Base-by-base conservation (phyloP, 2,888 invertebrate species). In the Rhabditoides inermis region DNA sequence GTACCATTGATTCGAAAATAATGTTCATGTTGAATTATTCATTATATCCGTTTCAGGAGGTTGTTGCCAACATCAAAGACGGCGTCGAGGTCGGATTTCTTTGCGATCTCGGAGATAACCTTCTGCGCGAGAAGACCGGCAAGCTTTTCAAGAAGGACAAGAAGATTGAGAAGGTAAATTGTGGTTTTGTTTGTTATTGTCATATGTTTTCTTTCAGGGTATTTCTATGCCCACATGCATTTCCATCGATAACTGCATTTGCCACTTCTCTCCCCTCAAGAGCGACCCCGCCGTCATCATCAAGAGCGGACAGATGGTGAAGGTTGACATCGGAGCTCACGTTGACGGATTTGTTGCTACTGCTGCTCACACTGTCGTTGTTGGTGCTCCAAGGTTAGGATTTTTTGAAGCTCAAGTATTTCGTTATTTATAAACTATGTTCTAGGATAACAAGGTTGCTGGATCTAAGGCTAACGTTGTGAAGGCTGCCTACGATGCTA, bases 221-320 rank as follows among this genome's bases (percentile, higher is more conserved):
- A 89, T 95, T 77, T 94, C 98, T 37, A 98, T 98, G 80, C 98
- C 98, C 51, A 95, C 95, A 56, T 98, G 95, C 81, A 84, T 99
- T 60, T 95, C 94, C 22, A 87, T 92, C 53, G 98, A 99, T 82
- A 94, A 98, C 80, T 94, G 94, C 81, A 90, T 98, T 78, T 98
- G 98, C 79, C 98, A 99, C 79, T 98, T 86, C 79, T 95, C 95
- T 46, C 98, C 98, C 25, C 85, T 94, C 61, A 86, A 86, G 67
- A 89, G 88, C 79, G 98, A 98, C 81, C 83, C 86, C 18, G 60
- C 61, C 39, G 58, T 74, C 7, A 48, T 59, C 12, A 55, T 75
- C 45, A 70, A 70, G 79, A 85, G 86, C 72, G 91, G 88, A 53
- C 95, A 98, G 82, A 82, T 98, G 71, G 91, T 91, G 55, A 98